Percentiles rank a stretch among this genome's conserved stretches.
Evolutionary conservation across 2,113 vertebrate species (phyloP).

Genomic region (Edolisoma coerulescens): DNA sequence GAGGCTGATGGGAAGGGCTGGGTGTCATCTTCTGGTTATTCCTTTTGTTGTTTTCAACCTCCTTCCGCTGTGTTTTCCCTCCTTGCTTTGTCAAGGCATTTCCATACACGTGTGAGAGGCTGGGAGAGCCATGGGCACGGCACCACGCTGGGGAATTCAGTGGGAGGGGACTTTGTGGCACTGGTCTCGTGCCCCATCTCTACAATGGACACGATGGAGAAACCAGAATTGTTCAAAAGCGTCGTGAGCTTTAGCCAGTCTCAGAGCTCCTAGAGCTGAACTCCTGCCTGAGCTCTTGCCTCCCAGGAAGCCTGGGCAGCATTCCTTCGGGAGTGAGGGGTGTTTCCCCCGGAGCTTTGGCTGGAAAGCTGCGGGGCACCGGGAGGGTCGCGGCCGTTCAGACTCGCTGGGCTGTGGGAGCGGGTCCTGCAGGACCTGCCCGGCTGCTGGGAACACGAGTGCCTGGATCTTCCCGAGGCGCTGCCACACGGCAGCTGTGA

Average conservation of each 20-base stretch:
- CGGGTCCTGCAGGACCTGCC: not conserved
- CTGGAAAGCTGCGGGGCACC: not conserved
- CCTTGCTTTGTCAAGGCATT: not conserved
- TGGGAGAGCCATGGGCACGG: not conserved
- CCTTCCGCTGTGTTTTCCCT: not conserved
- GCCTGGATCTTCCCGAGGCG: not conserved
- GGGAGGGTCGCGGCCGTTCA: rapidly evolving
- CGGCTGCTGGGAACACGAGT: not conserved
- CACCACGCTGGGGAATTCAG: rapidly evolving
- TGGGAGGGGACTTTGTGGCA: not conserved
- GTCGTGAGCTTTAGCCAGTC: not conserved
- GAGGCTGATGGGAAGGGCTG: not conserved
- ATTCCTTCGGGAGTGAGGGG: not conserved
- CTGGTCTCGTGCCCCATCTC: not conserved
- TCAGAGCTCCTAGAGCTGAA: not conserved
- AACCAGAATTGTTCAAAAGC: not conserved
- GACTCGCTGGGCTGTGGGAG: not conserved
- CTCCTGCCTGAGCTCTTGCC: not conserved
- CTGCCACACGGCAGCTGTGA: not conserved
- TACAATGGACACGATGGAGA: not conserved
- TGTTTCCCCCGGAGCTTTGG: rapidly evolving
- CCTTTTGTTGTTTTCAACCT: not conserved
- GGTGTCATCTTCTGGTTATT: not conserved
- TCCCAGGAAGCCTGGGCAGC: not conserved
- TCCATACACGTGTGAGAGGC: not conserved